Evolutionary conservation across 2,113 vertebrate genomes (phyloP).

Genomic region (Numenius arquata): DNA sequence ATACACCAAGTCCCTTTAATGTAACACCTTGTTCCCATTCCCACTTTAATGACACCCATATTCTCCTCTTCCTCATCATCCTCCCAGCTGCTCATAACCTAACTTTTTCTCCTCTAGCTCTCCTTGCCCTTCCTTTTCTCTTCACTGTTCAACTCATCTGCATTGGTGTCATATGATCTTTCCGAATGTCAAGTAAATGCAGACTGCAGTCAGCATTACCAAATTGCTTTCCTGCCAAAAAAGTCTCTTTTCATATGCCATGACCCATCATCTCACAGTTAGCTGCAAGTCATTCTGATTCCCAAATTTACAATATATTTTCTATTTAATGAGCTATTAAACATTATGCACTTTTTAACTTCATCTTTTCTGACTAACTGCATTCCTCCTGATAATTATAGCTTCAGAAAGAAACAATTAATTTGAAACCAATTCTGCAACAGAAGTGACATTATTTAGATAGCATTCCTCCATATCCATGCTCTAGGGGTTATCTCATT

Average conservation of each 20-base stretch:
- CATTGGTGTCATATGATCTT: slow-evolving; percentile 57
- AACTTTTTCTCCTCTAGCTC: slow-evolving; percentile 42
- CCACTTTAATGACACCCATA: background rate
- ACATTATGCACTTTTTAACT: slow-evolving; percentile 27
- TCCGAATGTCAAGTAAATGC: slow-evolving; percentile 56
- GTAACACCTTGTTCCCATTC: background rate
- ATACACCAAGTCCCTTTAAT: background rate
- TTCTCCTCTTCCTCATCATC: background rate
- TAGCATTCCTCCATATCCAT: background rate
- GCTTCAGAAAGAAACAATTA: slow-evolving; percentile 57
- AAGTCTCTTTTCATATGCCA: slow-evolving; percentile 42
- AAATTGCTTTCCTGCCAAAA: slow-evolving; percentile 43
- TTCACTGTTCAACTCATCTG: slow-evolving; percentile 36
- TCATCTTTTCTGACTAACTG: slow-evolving; percentile 38
- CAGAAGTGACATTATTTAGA: slow-evolving; percentile 44
- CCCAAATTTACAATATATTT: slow-evolving; percentile 43
- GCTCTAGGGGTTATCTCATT: slow-evolving; percentile 41
- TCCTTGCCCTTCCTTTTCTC: slow-evolving; percentile 25
- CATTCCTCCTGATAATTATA: slow-evolving; percentile 49
- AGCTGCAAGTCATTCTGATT: slow-evolving; percentile 42
- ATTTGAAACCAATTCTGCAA: slow-evolving; percentile 42
- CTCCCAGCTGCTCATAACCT: background rate
- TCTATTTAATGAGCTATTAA: slow-evolving; percentile 60
- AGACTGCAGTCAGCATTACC: slow-evolving; percentile 49
- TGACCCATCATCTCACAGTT: slow-evolving; percentile 34